Percentiles rank a stretch among this genome's conserved stretches.
These are phyloP conservation scores for Gyps fulvus DNA, from an alignment of 2,113 vertebrate genomes.

Conservation along the genomic window DNA sequence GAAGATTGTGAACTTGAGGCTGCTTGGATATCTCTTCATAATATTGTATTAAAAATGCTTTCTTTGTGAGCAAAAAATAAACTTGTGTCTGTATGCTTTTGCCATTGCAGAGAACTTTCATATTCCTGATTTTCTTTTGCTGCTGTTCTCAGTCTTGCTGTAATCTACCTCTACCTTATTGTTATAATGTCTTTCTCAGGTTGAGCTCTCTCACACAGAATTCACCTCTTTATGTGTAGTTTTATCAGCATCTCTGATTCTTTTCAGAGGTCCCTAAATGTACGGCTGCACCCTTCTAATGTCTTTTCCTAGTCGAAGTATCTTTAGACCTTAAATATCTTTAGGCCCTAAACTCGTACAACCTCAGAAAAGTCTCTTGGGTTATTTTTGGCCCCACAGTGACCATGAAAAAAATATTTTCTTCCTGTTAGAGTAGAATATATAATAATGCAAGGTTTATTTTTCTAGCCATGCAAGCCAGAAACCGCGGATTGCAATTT, in stretches of 20 bases:
- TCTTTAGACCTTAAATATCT: background rate
- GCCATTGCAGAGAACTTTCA: background rate
- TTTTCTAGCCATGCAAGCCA: background rate
- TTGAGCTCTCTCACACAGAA: background rate
- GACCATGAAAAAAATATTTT: background rate
- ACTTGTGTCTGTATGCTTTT: background rate
- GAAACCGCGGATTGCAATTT: background rate
- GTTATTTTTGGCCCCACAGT: background rate
- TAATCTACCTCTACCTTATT: background rate
- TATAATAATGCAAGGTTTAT: background rate
- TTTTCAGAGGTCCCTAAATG: background rate
- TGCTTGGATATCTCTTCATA: background rate
- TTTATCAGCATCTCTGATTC: background rate
- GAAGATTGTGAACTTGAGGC: background rate
- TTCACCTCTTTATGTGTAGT: background rate
- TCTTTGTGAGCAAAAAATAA: background rate
- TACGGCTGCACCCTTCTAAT: background rate
- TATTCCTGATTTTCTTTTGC: background rate
- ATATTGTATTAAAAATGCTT: background rate
- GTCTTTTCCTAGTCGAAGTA: background rate
- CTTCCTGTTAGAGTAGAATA: background rate
- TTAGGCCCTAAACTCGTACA: background rate
- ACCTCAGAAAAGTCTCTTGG: background rate
- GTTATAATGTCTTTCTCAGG: background rate
- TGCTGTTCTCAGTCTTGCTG: background rate